Percentiles rank a stretch among this genome's conserved stretches.
Conservation (phyloP, 2,113 vertebrate species). For the Prietella phreatophila region DNA sequence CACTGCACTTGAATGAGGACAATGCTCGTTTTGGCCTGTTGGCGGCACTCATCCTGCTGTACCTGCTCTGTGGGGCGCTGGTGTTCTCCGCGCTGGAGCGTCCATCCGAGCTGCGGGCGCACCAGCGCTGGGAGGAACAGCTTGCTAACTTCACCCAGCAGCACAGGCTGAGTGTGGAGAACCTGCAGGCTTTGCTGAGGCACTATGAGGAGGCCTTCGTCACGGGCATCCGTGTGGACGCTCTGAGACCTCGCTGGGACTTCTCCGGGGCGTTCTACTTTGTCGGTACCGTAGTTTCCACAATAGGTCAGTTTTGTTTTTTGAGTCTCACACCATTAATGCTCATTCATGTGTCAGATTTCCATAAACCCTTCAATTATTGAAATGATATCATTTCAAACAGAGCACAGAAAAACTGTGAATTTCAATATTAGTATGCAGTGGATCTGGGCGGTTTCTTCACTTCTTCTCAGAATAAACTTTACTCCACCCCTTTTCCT, state of each 20-base stretch:
- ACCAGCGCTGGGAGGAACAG: constrained; percentile 69
- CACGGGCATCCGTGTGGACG: constrained; percentile 72
- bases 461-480: neutral
- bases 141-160: constrained; percentile 71
- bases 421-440: neutral
- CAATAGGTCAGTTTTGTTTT: constrained; percentile 69
- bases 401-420: neutral
- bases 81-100: constrained; percentile 76
- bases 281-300: constrained; percentile 76
- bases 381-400: neutral
- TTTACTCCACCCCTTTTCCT: neutral
- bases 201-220: constrained; percentile 74
- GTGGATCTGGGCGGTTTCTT: neutral
- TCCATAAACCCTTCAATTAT: neutral
- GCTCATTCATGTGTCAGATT: neutral
- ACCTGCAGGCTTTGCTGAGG: constrained; percentile 67
- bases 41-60: constrained; percentile 73
- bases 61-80: constrained; percentile 74
- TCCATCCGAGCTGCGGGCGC: constrained; percentile 70
- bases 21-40: constrained; percentile 77
- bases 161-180: constrained; percentile 64
- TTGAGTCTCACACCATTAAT: neutral
- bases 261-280: constrained; percentile 79
- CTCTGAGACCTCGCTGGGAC: constrained; percentile 75
- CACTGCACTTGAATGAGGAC: constrained; percentile 72